Conservation (phyloP, 2,113 vertebrate genomes). For the Rhabdornis inornatus region DNA sequence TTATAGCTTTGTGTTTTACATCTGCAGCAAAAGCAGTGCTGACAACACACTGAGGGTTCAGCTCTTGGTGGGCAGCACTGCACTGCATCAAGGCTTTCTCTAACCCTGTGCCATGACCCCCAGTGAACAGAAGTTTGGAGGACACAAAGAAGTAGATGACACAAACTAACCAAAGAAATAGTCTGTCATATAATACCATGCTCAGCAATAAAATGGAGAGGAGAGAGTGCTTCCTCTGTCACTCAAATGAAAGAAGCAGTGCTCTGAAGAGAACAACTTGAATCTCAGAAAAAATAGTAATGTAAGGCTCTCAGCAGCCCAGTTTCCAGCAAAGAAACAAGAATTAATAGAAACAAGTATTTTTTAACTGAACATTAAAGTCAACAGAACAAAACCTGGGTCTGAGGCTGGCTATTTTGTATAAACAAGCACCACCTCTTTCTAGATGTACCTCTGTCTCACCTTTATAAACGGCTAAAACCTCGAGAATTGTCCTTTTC, state of each 20-base stretch:
- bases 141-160: not conserved
- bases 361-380: not conserved
- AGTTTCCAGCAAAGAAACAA: not conserved
- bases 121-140: not conserved
- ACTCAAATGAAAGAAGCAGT: not conserved
- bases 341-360: not conserved
- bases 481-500: not conserved
- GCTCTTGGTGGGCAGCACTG: accelerated
- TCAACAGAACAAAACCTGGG: not conserved
- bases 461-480: not conserved
- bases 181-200: not conserved
- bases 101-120: not conserved
- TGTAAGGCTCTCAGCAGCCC: not conserved
- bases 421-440: not conserved
- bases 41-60: not conserved
- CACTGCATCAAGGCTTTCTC: not conserved
- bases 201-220: not conserved
- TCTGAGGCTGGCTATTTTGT: not conserved
- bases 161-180: not conserved
- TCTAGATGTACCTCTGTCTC: not conserved
- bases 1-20: not conserved
- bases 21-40: not conserved
- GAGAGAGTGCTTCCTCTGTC: not conserved
- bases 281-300: not conserved
- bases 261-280: not conserved